Evolutionary conservation across 2,797 vertebrate species (phyloP), one percentile per base, ranked within the genome.

Genomic region (Sphenodon punctatus): DNA sequence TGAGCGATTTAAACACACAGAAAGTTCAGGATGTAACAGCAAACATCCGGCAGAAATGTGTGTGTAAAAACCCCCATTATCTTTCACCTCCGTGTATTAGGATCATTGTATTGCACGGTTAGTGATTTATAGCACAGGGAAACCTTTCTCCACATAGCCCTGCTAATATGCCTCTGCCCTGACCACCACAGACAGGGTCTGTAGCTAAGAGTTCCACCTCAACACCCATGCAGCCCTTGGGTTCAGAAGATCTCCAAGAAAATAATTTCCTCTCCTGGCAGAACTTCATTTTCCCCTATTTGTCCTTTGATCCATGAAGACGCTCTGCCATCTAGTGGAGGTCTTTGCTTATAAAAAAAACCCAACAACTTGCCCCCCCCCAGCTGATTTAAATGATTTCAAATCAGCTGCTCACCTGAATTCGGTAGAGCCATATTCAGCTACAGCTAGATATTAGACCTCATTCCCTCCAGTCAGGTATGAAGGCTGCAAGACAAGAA

Each of bases 251-350:
- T 19, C 34, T 14, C 39, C n/a, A 22, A n/a, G 43, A 61, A 55
- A 17, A 27, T 17, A 23, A 58, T 32, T 19, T 7, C 30, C 48
- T 65, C 60, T 34, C 8, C 2, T 16, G 15, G 10, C 27, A n/a
- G 25, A 39, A 19, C 32, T 20, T 48, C 46, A n/a, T 41, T 55
- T 17, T 39, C 27, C 36, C 9, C 15, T 12, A 34, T 68, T 74
- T 55, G n/a, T 32, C 17, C 45, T n/a, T 36, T 32, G 32, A 69
- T 64, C 56, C 41, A 39, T 60, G 73, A 77, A 66, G 74, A 76
- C 65, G 30, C n/a, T 25, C 22, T 69, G 61, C 73, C 80, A 82
- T 77, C 80, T 82, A 53, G 80, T 82, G 80, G 67, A 60, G n/a
- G 46, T 25, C 38, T 32, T 48, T 70, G 20, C 56, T 63, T n/a